Conservation (phyloP, 2,888 invertebrate species). For the Melitaea athalia region DNA sequence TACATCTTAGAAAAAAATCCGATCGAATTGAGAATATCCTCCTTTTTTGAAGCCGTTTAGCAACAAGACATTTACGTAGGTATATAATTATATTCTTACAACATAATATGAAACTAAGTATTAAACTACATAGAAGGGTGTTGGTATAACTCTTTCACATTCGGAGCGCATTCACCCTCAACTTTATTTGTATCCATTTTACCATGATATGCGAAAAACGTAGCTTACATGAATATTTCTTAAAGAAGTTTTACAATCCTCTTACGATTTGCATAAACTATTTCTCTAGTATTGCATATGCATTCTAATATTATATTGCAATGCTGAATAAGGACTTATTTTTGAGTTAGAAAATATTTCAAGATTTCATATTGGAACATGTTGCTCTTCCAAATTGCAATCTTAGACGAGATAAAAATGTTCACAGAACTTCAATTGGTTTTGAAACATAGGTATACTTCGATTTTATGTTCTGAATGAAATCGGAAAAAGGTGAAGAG, state of each 20-base stretch:
- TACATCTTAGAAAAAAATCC: no score
- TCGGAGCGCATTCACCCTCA: constrained; percentile 13
- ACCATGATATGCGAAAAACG: constrained; percentile 28
- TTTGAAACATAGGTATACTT: no score
- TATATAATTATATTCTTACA: no score
- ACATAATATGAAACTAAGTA: no score
- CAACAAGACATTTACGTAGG: no score
- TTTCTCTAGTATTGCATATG: background rate
- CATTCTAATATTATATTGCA: background rate
- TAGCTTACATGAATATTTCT: constrained; percentile 14
- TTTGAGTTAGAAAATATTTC: background rate
- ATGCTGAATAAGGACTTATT: background rate
- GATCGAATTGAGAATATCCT: no score
- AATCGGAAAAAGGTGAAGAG: no score
- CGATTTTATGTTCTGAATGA: no score
- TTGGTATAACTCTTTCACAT: constrained; percentile 15
- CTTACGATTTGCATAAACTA: background rate
- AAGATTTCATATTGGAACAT: background rate
- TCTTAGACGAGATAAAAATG: no score
- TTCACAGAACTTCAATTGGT: no score
- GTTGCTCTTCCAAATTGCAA: background rate
- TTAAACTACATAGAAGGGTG: constrained; percentile 3
- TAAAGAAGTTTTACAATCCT: constrained; percentile 22
- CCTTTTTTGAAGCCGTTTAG: no score
- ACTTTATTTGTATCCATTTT: constrained; percentile 16